Evolutionary conservation across 1,140 invertebrate genomes (phyloP).

Genomic region (Luehdorfia chinensis): DNA sequence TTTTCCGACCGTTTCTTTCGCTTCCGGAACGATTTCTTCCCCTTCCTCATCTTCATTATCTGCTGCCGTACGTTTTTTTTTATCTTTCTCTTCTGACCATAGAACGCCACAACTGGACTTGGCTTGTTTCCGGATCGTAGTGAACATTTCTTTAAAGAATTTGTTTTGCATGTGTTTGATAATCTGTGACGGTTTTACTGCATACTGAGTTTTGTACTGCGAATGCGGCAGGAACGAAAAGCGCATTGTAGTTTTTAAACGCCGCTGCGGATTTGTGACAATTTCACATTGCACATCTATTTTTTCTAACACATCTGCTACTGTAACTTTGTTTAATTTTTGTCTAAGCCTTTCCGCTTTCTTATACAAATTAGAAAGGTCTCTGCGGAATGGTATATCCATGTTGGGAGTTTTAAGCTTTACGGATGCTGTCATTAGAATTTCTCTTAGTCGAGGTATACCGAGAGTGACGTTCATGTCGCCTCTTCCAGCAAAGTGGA

Average conservation of each 20-base stretch:
- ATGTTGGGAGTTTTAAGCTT: slow-evolving; percentile 97
- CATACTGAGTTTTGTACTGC: slow-evolving; percentile 84
- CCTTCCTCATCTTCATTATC: slow-evolving; percentile 79
- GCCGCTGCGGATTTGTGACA: slow-evolving; percentile 74
- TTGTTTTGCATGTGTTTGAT: slow-evolving; percentile 82
- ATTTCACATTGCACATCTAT: slow-evolving; percentile 83
- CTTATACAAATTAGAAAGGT: slow-evolving; percentile 77
- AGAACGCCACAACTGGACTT: slow-evolving; percentile 60
- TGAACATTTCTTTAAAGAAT: slow-evolving; percentile 82
- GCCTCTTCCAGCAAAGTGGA: slow-evolving; percentile 99
- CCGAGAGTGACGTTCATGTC: slow-evolving; percentile 99
- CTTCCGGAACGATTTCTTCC: slow-evolving; percentile 80
- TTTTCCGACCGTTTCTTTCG: slow-evolving; percentile 76
- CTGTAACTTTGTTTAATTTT: slow-evolving; percentile 85
- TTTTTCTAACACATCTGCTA: slow-evolving; percentile 88
- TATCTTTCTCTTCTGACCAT: slow-evolving; percentile 56
- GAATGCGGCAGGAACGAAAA: slow-evolving; percentile 86
- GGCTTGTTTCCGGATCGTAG: slow-evolving; percentile 72
- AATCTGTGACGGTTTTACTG: slow-evolving; percentile 83
- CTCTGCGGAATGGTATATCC: slow-evolving; percentile 89
- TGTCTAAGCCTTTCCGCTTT: slow-evolving; percentile 83
- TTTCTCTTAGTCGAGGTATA: slow-evolving; percentile 97
- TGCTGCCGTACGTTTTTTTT: slow-evolving; percentile 40
- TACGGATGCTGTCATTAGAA: slow-evolving; percentile 95
- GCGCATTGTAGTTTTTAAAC: slow-evolving; percentile 78